Conservation (phyloP, 2,113 vertebrate genomes). For the Vicugna pacos region DNA sequence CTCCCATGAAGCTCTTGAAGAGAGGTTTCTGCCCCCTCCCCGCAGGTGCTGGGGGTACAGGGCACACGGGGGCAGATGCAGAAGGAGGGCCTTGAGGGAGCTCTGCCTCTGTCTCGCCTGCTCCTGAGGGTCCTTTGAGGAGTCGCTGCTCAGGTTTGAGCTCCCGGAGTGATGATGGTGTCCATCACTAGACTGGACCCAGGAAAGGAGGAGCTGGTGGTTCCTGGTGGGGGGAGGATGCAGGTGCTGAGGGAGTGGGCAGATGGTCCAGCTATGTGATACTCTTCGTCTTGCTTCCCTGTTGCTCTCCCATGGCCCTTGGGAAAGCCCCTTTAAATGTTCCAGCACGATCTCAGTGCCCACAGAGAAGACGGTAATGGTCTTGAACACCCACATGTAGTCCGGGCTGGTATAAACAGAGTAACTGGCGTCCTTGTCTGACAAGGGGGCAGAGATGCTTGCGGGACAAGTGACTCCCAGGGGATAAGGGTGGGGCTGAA, state of each 20-base stretch:
- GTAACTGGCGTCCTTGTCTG: not conserved
- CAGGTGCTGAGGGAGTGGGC: not conserved
- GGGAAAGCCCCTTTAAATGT: not conserved
- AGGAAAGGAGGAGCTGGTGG: not conserved
- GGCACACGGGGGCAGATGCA: accelerated
- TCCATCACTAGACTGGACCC: not conserved
- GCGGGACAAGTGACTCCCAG: not conserved
- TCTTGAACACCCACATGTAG: no score
- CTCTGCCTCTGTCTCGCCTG: accelerated
- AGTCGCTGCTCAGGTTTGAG: not conserved
- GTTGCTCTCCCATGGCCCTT: not conserved
- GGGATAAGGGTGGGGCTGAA: not conserved
- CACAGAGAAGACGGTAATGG: not conserved
- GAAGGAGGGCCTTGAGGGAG: not conserved
- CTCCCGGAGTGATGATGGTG: accelerated
- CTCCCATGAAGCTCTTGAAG: not conserved
- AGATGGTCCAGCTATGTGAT: no score
- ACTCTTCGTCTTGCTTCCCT: not conserved
- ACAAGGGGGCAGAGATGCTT: not conserved
- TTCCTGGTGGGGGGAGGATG: not conserved
- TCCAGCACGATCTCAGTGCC: not conserved
- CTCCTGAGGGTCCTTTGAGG: not conserved
- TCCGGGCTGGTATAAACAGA: not conserved
- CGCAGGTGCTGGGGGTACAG: not conserved
- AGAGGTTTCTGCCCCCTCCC: not conserved